These are phyloP conservation scores for Masnerella sp. DNA, from an alignment of 2,888 invertebrate species.

Conservation along the genomic window DNA sequence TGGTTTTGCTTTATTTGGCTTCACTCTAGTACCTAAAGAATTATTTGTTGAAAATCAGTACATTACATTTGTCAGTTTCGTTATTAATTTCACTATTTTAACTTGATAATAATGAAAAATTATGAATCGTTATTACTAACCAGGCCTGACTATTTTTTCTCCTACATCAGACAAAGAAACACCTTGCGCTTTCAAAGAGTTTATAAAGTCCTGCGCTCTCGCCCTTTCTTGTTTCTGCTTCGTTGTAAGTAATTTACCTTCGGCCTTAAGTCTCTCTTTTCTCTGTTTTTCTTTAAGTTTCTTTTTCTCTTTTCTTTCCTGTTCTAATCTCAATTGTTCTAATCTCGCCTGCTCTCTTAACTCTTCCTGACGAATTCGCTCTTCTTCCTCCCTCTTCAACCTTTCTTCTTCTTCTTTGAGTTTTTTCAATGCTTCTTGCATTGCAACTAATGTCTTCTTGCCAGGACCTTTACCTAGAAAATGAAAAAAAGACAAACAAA, in stretches of 20 bases:
- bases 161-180: conserved; percentile 87
- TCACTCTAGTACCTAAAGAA: conserved; percentile 86
- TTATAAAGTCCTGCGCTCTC: conserved; percentile 92
- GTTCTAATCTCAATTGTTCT: conserved; percentile 88
- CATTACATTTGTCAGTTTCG: too few relatives aligned
- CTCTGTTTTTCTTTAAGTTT: conserved; percentile 96
- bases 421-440: conserved; percentile 93
- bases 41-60: too few relatives aligned
- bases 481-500: conserved; percentile 9
- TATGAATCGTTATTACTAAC: conserved; percentile 76
- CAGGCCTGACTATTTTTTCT: conserved; percentile 79
- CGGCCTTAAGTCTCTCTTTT: conserved; percentile 95
- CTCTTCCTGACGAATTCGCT: conserved; percentile 85
- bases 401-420: conserved; percentile 94
- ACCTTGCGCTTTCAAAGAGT: conserved; percentile 93
- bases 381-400: conserved; percentile 86
- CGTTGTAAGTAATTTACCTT: conserved; percentile 94
- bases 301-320: conserved; percentile 91
- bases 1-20: conserved; percentile 84
- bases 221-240: conserved; percentile 96
- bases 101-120: too few relatives aligned
- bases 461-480: conserved; percentile 83
- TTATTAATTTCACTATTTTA: too few relatives aligned
- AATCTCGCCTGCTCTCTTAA: conserved; percentile 85
- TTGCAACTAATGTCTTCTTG: conserved; percentile 91